Conservation (phyloP, 2,113 vertebrate species). For the Bungarus multicinctus region DNA sequence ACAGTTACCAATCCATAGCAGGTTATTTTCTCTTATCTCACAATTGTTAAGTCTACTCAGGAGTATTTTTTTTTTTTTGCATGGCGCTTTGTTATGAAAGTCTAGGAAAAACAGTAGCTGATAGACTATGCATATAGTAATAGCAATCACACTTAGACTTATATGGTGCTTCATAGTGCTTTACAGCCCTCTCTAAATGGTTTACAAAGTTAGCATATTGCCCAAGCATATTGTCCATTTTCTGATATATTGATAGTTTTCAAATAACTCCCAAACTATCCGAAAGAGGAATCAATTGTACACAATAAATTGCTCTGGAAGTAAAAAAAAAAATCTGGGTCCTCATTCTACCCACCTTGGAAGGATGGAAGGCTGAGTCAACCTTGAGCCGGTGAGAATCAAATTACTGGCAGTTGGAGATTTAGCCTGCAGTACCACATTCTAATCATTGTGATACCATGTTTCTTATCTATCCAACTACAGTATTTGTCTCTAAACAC, state of each 20-base stretch:
- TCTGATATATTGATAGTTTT: no score
- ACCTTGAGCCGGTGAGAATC: background rate
- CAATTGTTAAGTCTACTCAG: background rate
- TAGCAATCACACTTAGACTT: background rate
- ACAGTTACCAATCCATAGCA: background rate
- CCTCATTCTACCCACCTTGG: background rate
- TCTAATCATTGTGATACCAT: no score
- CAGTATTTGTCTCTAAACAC: background rate
- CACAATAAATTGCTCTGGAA: no score
- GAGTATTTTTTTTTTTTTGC: background rate
- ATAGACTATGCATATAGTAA: background rate
- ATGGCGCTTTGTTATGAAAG: background rate
- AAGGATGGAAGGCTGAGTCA: background rate
- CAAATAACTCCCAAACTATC: no score
- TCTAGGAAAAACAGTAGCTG: background rate
- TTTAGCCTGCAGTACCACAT: background rate
- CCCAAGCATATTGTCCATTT: no score
- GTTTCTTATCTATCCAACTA: background rate
- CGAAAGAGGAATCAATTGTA: no score
- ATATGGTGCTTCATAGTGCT: background rate
- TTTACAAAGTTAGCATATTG: background rate
- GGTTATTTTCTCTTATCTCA: background rate
- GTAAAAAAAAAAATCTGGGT: no score
- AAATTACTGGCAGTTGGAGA: background rate
- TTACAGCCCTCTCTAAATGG: background rate